Base-by-base conservation (phyloP, 2,888 invertebrate genomes). In the Argyra leucocephala region DNA sequence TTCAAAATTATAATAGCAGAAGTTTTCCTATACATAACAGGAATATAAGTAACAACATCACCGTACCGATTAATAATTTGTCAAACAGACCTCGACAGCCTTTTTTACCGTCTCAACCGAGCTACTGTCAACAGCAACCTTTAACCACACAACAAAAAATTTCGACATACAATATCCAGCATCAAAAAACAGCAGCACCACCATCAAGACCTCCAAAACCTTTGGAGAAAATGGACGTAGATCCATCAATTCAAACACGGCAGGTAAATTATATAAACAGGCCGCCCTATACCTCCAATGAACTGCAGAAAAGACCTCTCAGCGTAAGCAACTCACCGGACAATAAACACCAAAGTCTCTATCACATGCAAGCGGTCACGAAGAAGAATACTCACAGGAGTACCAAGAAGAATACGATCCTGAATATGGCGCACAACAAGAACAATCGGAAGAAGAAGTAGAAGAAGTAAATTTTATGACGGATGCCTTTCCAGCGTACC, bases 401-500 rank as follows among this genome's bases (percentile, higher is more conserved):
- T 58, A 58, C 4, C 21, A 57, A 21, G 3, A n/a, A 21, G 57
- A n/a, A n/a, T 9, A 57, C 18, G 10, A 22, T n/a, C 3, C 18
- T n/a, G 15, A n/a, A 15, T 4, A 64, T 4, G 22, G 63, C 4
- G 31, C 31, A 22, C 1, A 10, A 18, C 23, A 61, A 22, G 61
- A 61, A 2, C 9, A 18, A 10, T 3, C 18, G 21, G 31, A 63
- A 7, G 64, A 65, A 15, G 62, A 64, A 63, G 61, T 61, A 18
- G n/a, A 15, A 1, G 64, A 67, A 57, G 15, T 65, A 64, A 67
- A 67, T 67, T 66, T 66, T 64, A 63, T 61, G 64, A 66, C n/a
- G 61, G 61, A 57, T 22, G 67, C 63, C 66, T 67, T 63, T 66
- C 66, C 61, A 65, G 67, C 66, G 61, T 64, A 12, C 67, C 64